Percentiles rank a stretch among this genome's conserved stretches.
These are phyloP conservation scores for Pollenia angustigena DNA, from an alignment of 2,888 invertebrate species.

Conservation along the genomic window DNA sequence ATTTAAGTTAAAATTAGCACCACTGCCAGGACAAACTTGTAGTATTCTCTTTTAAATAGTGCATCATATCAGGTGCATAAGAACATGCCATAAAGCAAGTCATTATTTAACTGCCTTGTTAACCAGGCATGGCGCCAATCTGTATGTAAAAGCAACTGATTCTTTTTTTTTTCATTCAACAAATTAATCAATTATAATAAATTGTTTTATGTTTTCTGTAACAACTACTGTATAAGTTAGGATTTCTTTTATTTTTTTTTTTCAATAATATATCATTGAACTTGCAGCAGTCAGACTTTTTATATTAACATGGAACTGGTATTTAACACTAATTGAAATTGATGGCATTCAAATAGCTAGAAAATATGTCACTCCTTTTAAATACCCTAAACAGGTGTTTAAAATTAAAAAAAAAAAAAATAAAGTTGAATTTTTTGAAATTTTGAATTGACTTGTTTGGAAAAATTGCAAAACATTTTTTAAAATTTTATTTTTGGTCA, in stretches of 20 bases:
- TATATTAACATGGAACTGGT: slow-evolving; percentile 39
- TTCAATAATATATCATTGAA: slow-evolving; percentile 36
- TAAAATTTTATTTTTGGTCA: too few species aligned
- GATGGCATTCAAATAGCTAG: slow-evolving; percentile 44
- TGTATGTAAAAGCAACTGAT: slow-evolving; percentile 20
- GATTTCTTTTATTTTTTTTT: not conserved
- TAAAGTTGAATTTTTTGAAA: too few species aligned
- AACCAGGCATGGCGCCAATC: slow-evolving; percentile 48
- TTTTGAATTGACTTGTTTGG: too few species aligned
- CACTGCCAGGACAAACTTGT: too few species aligned
- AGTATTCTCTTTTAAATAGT: too few species aligned
- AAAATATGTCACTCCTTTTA: slow-evolving; percentile 23
- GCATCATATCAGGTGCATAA: not conserved
- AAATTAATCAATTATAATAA: slow-evolving; percentile 67
- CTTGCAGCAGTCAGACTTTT: slow-evolving; percentile 44
- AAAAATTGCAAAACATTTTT: too few species aligned
- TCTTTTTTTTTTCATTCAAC: slow-evolving; percentile 11
- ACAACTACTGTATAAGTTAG: slow-evolving; percentile 46
- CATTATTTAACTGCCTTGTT: slow-evolving; percentile 41
- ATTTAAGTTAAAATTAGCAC: too few species aligned
- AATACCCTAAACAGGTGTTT: slow-evolving; percentile 1
- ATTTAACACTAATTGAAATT: slow-evolving; percentile 65
- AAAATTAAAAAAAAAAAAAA: not conserved
- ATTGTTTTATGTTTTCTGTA: slow-evolving; percentile 62
- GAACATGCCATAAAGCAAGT: slow-evolving; percentile 28